Percentiles rank a stretch among this genome's conserved stretches.
phyloP scores from a whole-genome alignment of 2,888 invertebrate species.

The Cylloceria caligata region DNA sequence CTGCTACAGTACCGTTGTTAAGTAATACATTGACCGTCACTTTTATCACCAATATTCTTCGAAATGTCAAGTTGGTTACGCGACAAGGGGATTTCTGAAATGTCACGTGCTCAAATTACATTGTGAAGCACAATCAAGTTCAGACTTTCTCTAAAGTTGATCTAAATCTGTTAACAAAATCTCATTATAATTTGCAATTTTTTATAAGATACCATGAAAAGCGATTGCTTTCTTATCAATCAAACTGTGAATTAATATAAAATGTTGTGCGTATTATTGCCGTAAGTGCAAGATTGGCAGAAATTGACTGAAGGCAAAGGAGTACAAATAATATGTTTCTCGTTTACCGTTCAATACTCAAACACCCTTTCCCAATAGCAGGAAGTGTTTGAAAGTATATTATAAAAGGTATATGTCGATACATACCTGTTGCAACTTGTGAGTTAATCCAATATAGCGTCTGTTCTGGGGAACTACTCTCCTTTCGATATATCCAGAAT shows the following conservation, averaged over 20 bases:
- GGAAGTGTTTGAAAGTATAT: conserved; percentile 36
- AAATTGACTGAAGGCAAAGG: conserved; percentile 17
- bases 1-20: background rate
- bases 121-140: too few species aligned
- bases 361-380: conserved; percentile 22
- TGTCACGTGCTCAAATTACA: too few species aligned
- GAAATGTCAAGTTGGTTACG: background rate
- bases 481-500: conserved; percentile 58
- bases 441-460: conserved; percentile 43
- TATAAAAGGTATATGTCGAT: conserved; percentile 34
- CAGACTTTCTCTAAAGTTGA: background rate
- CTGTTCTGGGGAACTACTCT: conserved; percentile 30
- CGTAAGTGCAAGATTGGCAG: background rate
- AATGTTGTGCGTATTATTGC: background rate
- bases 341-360: conserved; percentile 3
- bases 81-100: too few species aligned
- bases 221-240: background rate
- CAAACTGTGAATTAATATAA: background rate
- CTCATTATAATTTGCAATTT: background rate
- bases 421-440: conserved; percentile 15
- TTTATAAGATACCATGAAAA: background rate
- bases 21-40: background rate
- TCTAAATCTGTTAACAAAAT: background rate
- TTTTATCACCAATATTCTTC: background rate
- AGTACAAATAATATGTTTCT: conserved; percentile 30